A percentile compares a stretch with the other conserved stretches of the same genome.
Conservation (phyloP, 2,113 vertebrate genomes). For the Rhodinocichla rosea region DNA sequence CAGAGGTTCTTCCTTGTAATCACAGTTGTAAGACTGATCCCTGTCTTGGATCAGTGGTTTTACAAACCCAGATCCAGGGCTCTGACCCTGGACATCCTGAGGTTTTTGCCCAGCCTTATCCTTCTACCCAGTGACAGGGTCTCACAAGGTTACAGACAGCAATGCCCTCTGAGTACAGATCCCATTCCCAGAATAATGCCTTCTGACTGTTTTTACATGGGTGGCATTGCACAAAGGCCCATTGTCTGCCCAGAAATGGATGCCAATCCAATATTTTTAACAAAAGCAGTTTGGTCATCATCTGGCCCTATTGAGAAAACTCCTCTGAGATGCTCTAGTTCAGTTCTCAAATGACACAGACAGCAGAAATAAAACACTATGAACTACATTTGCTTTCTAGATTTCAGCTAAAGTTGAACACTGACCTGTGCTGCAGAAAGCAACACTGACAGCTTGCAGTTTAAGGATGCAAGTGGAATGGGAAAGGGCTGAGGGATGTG, state of each 20-base stretch:
- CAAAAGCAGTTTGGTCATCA: neutral
- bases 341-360: neutral
- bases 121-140: neutral
- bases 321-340: neutral
- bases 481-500: neutral
- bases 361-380: neutral
- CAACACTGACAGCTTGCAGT: neutral
- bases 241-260: neutral
- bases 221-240: neutral
- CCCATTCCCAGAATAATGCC: neutral
- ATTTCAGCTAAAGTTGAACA: neutral
- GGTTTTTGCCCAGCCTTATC: neutral
- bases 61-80: neutral
- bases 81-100: neutral
- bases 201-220: neutral
- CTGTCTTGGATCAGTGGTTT: neutral
- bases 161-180: neutral
- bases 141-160: neutral
- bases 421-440: neutral
- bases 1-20: neutral
- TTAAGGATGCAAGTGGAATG: neutral
- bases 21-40: neutral
- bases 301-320: neutral
- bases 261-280: neutral
- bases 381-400: neutral